These are phyloP conservation scores for Ranitomeya imitator DNA, from an alignment of 2,113 vertebrate genomes.

Conservation along the genomic window DNA sequence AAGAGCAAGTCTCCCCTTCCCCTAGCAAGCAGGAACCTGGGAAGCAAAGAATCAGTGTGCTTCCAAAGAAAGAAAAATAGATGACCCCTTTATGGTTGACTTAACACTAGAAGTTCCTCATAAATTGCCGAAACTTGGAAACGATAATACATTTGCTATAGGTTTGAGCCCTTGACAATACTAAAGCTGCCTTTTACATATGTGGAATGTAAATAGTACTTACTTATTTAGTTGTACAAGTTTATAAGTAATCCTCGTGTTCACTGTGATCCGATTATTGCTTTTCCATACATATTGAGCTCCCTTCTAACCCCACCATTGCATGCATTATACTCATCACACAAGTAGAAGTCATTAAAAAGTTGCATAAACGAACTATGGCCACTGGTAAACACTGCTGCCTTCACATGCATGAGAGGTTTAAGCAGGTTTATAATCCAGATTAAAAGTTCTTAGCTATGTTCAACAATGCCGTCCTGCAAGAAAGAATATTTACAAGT, in stretches of 20 bases:
- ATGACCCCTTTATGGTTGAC: no score
- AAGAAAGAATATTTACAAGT: slow-evolving; percentile 30
- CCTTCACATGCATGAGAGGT: slow-evolving; percentile 25
- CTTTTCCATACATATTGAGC: not conserved
- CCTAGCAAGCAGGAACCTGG: no score
- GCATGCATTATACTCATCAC: slow-evolving; percentile 25
- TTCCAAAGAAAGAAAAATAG: no score
- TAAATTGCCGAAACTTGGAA: no score
- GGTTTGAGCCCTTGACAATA: no score
- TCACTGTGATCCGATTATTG: slow-evolving; percentile 3
- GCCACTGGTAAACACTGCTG: slow-evolving; percentile 1
- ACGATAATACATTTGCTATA: no score
- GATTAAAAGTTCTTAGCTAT: slow-evolving; percentile 36
- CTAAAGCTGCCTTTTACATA: no score
- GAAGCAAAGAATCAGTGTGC: no score
- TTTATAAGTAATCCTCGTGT: not conserved
- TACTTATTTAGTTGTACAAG: not conserved
- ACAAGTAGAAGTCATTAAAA: slow-evolving; percentile 13
- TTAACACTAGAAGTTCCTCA: no score
- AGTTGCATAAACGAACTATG: slow-evolving; percentile 13
- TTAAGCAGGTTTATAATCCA: slow-evolving; percentile 39
- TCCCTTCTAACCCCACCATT: not conserved
- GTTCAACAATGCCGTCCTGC: slow-evolving; percentile 12
- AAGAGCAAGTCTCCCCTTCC: no score
- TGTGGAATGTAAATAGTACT: not conserved